phyloP scores from a whole-genome alignment of 2,797 vertebrate genomes.

The Xenopus petersii region DNA sequence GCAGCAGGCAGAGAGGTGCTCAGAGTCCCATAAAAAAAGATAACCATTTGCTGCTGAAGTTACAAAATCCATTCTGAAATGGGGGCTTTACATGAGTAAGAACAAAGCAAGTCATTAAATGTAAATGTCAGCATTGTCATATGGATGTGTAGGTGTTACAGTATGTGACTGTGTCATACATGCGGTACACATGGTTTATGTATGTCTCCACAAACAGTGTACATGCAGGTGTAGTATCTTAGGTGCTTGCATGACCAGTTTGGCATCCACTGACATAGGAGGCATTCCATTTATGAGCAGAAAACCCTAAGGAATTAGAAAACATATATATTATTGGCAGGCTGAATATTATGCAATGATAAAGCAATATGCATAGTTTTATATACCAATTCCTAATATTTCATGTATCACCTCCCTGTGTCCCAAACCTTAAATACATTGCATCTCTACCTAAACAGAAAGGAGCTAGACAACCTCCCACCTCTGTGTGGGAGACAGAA shows the following conservation, averaged over 20 bases:
- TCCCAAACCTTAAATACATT: no score
- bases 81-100: conserved; percentile 39
- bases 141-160: conserved; percentile 26
- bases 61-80: conserved; percentile 54
- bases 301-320: conserved; percentile 67
- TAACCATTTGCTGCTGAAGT: conserved; percentile 55
- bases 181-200: conserved; percentile 48
- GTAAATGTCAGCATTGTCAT: conserved; percentile 29
- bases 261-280: conserved; percentile 52
- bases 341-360: no score
- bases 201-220: conserved; percentile 45
- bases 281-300: conserved; percentile 67
- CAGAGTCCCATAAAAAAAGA: conserved; percentile 54
- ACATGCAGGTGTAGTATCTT: conserved; percentile 43
- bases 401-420: no score
- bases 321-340: conserved; percentile 20
- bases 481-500: no score
- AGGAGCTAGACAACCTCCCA: no score
- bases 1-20: conserved; percentile 58
- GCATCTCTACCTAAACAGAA: no score
- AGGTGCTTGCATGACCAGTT: conserved; percentile 51
- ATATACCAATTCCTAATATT: no score
- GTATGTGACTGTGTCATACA: conserved; percentile 33
- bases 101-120: conserved; percentile 35
- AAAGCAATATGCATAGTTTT: no score